Conservation (phyloP, 2,888 invertebrate species). For the Blomia tropicalis region DNA sequence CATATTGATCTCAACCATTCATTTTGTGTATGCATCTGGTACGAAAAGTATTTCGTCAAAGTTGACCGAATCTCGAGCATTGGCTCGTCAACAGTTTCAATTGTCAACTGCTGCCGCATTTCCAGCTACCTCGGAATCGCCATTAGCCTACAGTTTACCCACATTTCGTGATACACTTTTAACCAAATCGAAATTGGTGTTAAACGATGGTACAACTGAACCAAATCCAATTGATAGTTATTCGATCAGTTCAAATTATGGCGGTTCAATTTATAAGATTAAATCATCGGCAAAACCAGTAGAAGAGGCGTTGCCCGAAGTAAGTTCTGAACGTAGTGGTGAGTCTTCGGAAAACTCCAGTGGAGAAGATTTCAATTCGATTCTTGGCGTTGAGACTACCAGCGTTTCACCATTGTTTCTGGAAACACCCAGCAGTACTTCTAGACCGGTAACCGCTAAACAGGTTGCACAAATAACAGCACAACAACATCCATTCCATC, state of each 20-base stretch:
- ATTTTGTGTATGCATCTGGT: no score
- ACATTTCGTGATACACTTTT: background rate
- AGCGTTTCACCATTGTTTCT: background rate
- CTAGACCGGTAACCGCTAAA: background rate
- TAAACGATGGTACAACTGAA: background rate
- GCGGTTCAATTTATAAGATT: background rate
- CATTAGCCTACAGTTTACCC: background rate
- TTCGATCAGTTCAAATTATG: background rate
- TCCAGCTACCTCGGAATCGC: background rate
- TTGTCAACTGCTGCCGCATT: background rate
- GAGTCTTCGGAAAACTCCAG: background rate
- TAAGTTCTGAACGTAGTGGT: background rate
- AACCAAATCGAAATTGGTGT: background rate
- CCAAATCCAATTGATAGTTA: background rate
- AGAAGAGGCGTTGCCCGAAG: conserved; percentile 8
- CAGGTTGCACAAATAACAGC: background rate
- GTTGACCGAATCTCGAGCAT: no score
- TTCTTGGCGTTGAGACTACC: background rate
- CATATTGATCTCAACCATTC: background rate
- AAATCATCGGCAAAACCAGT: background rate
- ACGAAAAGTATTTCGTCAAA: no score
- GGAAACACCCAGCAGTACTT: background rate
- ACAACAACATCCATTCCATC: background rate
- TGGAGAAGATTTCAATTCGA: background rate
- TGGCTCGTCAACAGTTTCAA: background rate